Conservation (phyloP, 2,888 invertebrate genomes). For the Platycnemis pennipes region DNA sequence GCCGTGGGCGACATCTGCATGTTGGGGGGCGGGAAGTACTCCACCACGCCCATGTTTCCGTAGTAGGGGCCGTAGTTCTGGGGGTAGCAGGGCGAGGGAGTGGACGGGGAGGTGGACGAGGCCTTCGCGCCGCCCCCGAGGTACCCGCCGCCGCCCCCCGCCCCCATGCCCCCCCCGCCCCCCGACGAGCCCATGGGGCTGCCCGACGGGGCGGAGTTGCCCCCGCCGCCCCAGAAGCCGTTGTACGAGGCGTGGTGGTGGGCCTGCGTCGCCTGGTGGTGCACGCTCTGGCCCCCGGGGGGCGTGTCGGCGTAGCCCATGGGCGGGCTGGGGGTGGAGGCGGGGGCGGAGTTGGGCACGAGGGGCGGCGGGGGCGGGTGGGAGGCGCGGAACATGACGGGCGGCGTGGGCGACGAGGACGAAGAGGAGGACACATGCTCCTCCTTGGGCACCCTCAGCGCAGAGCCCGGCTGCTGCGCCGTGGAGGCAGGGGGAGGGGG, state of each 20-base stretch:
- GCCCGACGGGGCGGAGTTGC: not conserved
- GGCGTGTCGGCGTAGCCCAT: constrained; percentile 62
- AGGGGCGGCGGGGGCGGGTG: constrained; percentile 48
- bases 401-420: constrained; percentile 41
- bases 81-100: constrained; percentile 45
- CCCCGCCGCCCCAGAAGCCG: constrained; percentile 48
- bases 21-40: constrained; percentile 68
- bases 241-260: constrained; percentile 34
- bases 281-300: not conserved
- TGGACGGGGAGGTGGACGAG: not conserved
- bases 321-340: constrained; percentile 57
- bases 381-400: constrained; percentile 49
- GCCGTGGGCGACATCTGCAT: constrained; percentile 58
- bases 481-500: not conserved
- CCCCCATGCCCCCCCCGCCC: not conserved
- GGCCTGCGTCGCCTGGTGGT: not conserved
- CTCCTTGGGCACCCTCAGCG: constrained; percentile 33
- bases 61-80: constrained; percentile 68
- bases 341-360: constrained; percentile 32
- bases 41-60: constrained; percentile 68
- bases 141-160: not conserved
- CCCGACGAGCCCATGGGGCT: constrained; percentile 40
- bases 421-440: constrained; percentile 57
- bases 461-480: not conserved
- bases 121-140: constrained; percentile 6